These are phyloP conservation scores for Lates calcarifer DNA, from an alignment of 2,113 vertebrate species.

Conservation along the genomic window DNA sequence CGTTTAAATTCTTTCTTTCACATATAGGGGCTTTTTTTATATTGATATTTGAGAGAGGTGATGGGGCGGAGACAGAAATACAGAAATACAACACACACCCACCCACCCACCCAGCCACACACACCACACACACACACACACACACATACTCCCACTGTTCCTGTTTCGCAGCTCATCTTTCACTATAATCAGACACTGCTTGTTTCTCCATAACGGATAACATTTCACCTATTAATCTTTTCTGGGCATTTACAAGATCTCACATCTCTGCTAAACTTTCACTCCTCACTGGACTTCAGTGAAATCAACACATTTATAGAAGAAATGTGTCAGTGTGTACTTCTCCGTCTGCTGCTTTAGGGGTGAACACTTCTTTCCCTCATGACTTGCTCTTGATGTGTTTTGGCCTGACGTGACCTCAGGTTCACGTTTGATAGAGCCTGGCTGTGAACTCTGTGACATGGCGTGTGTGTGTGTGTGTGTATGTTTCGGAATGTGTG, in stretches of 20 bases:
- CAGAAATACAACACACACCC: neutral
- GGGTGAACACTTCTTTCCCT: neutral
- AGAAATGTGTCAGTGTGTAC: neutral
- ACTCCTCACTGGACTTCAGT: neutral
- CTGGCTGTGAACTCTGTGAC: conserved; percentile 70
- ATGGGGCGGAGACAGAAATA: neutral
- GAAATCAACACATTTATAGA: neutral
- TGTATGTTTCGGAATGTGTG: conserved; percentile 39
- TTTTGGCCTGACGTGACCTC: conserved; percentile 66
- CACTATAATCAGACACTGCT: conserved; percentile 27
- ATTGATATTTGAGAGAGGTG: conserved; percentile 24
- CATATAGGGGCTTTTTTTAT: no score
- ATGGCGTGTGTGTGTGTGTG: conserved; percentile 40
- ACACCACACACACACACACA: conserved; percentile 8
- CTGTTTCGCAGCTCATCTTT: conserved; percentile 26
- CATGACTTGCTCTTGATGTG: neutral
- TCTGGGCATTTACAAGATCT: conserved; percentile 53
- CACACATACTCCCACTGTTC: neutral
- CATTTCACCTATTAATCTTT: conserved; percentile 58
- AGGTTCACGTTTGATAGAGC: conserved; percentile 59
- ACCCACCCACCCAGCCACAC: conserved; percentile 16
- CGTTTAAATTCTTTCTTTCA: neutral
- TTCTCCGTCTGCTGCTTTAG: neutral
- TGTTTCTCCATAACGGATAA: conserved; percentile 37
- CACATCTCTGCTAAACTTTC: neutral